phyloP scores from a whole-genome alignment of 2,797 vertebrate species.

The Rhabdophis nuchalis region DNA sequence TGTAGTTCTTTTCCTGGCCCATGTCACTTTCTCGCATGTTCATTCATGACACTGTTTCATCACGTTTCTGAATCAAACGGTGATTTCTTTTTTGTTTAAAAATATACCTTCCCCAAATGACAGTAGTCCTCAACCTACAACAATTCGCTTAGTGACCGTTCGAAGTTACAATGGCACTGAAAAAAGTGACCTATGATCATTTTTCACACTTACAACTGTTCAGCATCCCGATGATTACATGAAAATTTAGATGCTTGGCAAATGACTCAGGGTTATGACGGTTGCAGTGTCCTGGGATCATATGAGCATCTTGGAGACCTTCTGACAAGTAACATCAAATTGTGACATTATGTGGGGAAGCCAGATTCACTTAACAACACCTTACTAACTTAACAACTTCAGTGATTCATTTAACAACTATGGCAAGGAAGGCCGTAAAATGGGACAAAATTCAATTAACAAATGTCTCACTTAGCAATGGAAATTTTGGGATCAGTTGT shows the following conservation, averaged over 20 bases:
- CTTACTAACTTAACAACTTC: not conserved
- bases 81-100: not conserved
- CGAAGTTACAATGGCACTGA: accelerated
- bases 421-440: not conserved
- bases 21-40: not conserved
- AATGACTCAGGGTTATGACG: not conserved
- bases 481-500: not conserved
- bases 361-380: not conserved
- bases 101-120: not conserved
- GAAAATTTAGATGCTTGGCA: not conserved
- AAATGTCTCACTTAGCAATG: not conserved
- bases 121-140: not conserved
- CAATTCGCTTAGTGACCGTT: not conserved
- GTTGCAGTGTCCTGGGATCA: not conserved
- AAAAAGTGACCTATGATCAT: not conserved
- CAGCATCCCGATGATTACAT: not conserved
- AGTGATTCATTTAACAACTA: not conserved
- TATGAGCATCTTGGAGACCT: not conserved
- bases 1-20: not conserved
- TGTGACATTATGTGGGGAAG: too few species aligned
- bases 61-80: not conserved
- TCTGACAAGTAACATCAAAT: not conserved
- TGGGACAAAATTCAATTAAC: not conserved
- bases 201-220: not conserved
- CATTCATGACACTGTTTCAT: not conserved